These are phyloP conservation scores for Pantala flavescens DNA, from an alignment of 1,140 invertebrate species.

Conservation along the genomic window DNA sequence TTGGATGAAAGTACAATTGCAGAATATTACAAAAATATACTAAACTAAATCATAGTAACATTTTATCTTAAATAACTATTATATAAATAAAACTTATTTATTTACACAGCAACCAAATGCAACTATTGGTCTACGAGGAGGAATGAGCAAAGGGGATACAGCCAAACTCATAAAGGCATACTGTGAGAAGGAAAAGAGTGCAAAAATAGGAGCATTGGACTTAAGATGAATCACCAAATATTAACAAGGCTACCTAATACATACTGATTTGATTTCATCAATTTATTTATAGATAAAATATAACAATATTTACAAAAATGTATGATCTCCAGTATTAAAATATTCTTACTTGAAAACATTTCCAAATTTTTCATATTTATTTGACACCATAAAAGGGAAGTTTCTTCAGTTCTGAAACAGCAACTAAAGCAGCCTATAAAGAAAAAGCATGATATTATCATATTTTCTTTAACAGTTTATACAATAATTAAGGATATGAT, in stretches of 20 bases:
- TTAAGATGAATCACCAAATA: too few species aligned
- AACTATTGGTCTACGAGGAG: not conserved
- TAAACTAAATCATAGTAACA: too few species aligned
- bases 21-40: too few species aligned
- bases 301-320: too few species aligned
- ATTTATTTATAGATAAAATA: too few species aligned
- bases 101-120: not conserved
- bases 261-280: too few species aligned
- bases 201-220: not conserved
- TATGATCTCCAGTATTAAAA: not conserved
- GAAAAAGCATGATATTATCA: conserved; percentile 22
- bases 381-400: conserved; percentile 38
- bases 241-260: too few species aligned
- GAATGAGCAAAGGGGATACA: not conserved
- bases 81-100: not conserved
- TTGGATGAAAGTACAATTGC: too few species aligned
- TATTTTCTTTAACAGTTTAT: not conserved
- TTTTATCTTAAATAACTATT: too few species aligned
- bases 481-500: too few species aligned
- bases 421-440: conserved; percentile 39
- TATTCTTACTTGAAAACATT: not conserved
- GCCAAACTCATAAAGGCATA: not conserved
- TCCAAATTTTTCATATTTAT: not conserved
- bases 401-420: conserved; percentile 41
- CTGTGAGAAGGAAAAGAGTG: not conserved